Conservation (phyloP, 2,888 invertebrate genomes). For the Smittia sp. region DNA sequence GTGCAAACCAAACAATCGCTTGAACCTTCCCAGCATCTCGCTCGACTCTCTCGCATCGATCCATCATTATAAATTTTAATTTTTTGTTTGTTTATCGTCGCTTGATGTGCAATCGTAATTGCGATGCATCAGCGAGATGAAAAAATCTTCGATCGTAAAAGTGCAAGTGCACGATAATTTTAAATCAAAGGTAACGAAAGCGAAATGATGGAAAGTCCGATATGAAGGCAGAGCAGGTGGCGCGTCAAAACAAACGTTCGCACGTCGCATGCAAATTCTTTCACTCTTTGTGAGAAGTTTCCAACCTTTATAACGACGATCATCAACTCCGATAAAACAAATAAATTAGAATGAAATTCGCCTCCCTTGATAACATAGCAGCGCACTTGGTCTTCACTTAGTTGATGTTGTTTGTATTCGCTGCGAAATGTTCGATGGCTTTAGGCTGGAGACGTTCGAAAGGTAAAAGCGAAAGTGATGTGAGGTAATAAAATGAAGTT, state of each 20-base stretch:
- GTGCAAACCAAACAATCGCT: no score
- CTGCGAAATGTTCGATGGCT: no score
- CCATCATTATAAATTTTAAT: conserved; percentile 1
- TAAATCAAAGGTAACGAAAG: no score
- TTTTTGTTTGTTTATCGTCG: background rate
- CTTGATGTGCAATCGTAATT: background rate
- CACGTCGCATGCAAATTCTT: background rate
- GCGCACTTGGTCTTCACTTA: no score
- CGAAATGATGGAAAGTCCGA: no score
- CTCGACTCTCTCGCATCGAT: background rate
- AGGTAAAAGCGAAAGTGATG: no score
- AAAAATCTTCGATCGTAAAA: background rate
- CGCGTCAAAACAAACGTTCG: background rate
- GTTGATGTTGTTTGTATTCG: no score
- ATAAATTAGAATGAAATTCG: background rate
- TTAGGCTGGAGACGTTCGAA: no score
- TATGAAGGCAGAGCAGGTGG: background rate
- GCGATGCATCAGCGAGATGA: no score
- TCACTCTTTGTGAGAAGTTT: background rate
- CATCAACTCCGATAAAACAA: background rate
- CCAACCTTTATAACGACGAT: background rate
- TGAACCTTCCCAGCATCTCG: no score
- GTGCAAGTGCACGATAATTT: background rate
- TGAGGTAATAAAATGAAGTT: no score
- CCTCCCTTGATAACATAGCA: background rate